These are phyloP conservation scores for Microtus pennsylvanicus DNA, from an alignment of 2,113 vertebrate genomes.

Conservation along the genomic window DNA sequence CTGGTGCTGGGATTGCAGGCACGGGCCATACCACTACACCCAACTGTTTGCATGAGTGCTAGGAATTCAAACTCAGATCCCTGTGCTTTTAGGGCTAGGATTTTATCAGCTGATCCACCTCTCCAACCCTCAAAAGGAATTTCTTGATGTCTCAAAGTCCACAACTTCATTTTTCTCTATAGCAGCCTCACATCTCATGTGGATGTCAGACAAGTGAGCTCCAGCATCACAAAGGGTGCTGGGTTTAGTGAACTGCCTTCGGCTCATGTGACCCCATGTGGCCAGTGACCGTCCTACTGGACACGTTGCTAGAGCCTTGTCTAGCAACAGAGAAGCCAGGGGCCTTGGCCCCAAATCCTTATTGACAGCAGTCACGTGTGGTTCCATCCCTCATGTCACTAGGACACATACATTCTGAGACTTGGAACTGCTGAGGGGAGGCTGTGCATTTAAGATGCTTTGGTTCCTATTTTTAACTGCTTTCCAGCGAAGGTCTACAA, in stretches of 20 bases:
- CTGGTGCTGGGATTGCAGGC: background rate
- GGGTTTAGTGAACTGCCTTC: too few species aligned
- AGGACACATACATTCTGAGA: background rate
- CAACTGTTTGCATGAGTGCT: background rate
- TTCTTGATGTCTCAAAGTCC: background rate
- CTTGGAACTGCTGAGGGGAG: background rate
- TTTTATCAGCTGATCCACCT: background rate
- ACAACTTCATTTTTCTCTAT: rapidly evolving
- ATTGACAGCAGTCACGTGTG: too few species aligned
- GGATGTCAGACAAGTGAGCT: rapidly evolving
- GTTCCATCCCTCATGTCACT: background rate
- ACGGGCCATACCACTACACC: too few species aligned
- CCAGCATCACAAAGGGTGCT: rapidly evolving
- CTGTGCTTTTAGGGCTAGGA: too few species aligned
- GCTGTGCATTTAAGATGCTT: background rate
- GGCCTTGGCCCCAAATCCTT: background rate
- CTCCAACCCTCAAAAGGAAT: too few species aligned
- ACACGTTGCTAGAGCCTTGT: background rate
- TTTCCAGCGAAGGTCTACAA: background rate
- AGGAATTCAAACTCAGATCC: background rate
- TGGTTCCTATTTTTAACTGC: background rate
- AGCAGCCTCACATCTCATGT: rapidly evolving
- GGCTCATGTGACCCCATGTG: too few species aligned
- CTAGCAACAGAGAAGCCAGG: rapidly evolving
- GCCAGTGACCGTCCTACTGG: rapidly evolving